phyloP scores from a whole-genome alignment of 2,888 invertebrate genomes.

The Lepidocyrtoides sp. region DNA sequence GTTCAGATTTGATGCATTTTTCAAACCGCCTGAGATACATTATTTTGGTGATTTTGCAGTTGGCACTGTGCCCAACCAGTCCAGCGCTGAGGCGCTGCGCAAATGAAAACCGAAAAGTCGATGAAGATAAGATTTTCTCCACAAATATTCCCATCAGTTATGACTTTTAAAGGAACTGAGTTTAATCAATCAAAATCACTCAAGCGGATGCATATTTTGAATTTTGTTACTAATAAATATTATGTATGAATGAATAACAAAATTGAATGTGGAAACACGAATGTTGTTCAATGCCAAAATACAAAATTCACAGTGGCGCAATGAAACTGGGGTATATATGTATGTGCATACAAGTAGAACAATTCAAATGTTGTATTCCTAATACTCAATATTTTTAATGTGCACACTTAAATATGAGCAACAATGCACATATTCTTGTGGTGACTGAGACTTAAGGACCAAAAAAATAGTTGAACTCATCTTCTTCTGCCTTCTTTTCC shows the following conservation, averaged over 20 bases:
- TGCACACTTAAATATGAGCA: no score
- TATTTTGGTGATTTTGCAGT: conserved; percentile 1
- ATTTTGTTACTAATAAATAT: no score
- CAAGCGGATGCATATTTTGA: no score
- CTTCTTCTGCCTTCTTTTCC: conserved; percentile 84
- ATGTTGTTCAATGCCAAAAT: background rate
- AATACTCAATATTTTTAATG: no score
- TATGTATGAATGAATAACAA: no score
- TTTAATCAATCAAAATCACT: no score
- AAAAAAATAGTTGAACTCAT: conserved; percentile 85
- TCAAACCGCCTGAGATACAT: background rate
- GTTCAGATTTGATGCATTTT: no score
- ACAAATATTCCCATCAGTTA: conserved; percentile 24
- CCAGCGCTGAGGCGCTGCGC: conserved; percentile 29
- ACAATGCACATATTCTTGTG: background rate
- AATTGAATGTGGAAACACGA: no score
- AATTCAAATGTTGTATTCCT: no score
- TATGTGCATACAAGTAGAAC: no score
- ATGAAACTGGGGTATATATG: no score
- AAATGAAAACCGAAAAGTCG: background rate
- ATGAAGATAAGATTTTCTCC: conserved; percentile 34
- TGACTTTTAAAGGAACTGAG: background rate
- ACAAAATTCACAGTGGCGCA: no score
- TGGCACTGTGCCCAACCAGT: conserved; percentile 19
- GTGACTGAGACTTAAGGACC: conserved; percentile 71